Evolutionary conservation across 2,113 vertebrate genomes (phyloP).

Genomic region (Progne subis): DNA sequence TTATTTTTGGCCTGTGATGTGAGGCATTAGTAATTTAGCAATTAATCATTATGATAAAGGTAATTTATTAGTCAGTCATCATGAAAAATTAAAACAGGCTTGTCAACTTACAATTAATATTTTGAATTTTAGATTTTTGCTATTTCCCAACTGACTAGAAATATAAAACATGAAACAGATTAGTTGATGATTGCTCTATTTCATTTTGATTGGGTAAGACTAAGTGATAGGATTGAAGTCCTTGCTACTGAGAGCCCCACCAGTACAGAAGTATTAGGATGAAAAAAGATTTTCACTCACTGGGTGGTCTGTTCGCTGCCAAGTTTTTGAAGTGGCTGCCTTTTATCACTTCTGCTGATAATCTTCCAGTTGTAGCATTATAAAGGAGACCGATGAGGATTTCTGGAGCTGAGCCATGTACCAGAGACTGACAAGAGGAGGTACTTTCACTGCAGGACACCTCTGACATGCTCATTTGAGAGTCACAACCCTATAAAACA

Average conservation of each 20-base stretch:
- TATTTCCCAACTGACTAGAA: constrained; percentile 75
- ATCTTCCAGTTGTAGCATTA: constrained; percentile 95
- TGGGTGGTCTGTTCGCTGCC: constrained; percentile 96
- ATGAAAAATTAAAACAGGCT: constrained; percentile 74
- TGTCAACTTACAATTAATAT: constrained; percentile 77
- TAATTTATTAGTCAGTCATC: constrained; percentile 74
- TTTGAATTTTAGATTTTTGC: constrained; percentile 77
- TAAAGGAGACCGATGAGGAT: constrained; percentile 95
- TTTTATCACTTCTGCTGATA: constrained; percentile 98
- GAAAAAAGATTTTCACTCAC: constrained; percentile 84
- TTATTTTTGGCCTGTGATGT: constrained; percentile 54
- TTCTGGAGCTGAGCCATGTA: constrained; percentile 89
- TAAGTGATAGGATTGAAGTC: constrained; percentile 69
- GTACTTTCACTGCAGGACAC: constrained; percentile 91
- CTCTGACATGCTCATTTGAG: constrained; percentile 92
- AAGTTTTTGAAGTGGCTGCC: constrained; percentile 99
- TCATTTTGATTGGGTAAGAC: constrained; percentile 61
- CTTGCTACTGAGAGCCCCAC: constrained; percentile 14
- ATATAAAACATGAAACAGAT: constrained; percentile 76
- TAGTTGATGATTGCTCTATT: constrained; percentile 69
- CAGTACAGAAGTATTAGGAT: constrained; percentile 68
- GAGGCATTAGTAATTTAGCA: constrained; percentile 67
- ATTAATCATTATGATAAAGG: constrained; percentile 69
- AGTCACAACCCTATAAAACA: constrained; percentile 87
- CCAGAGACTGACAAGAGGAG: constrained; percentile 92